Percentiles rank a stretch among this genome's conserved stretches.
phyloP scores from a whole-genome alignment of 1,140 invertebrate genomes.

The Drosophila truncata region DNA sequence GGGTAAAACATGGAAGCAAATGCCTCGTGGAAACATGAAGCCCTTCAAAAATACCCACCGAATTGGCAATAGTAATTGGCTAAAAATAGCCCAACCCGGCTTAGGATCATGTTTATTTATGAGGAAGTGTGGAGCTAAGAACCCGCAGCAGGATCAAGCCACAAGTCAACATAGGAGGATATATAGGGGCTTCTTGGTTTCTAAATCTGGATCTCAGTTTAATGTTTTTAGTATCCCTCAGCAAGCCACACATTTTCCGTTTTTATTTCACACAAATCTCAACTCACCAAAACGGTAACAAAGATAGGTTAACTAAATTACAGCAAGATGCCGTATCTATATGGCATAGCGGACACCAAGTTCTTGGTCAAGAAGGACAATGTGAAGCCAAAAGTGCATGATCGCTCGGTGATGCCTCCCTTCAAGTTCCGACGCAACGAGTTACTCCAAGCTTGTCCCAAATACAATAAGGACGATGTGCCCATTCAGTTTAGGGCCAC shows the following conservation, averaged over 20 bases:
- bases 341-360: slow-evolving; percentile 72
- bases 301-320: slow-evolving; percentile 13
- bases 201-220: too few relatives aligned
- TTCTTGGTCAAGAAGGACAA: slow-evolving; percentile 29
- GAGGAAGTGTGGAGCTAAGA: background rate
- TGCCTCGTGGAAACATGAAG: slow-evolving; percentile 35
- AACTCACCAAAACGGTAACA: background rate
- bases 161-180: background rate
- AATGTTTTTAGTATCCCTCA: background rate
- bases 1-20: slow-evolving; percentile 21
- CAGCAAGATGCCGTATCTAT: slow-evolving; percentile 60
- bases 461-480: slow-evolving; percentile 56
- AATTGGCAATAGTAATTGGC: slow-evolving; percentile 5
- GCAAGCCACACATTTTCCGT: slow-evolving; percentile 9
- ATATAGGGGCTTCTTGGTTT: background rate
- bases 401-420: slow-evolving; percentile 3
- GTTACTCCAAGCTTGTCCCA: slow-evolving; percentile 12
- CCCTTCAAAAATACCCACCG: slow-evolving; percentile 2
- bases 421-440: slow-evolving; percentile 46
- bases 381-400: background rate
- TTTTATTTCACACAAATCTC: slow-evolving; percentile 8
- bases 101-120: slow-evolving; percentile 1
- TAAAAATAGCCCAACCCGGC: background rate
- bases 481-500: slow-evolving; percentile 60
- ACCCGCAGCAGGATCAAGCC: background rate